Percentiles rank a stretch among this genome's conserved stretches.
Conservation (phyloP, 2,888 invertebrate species). For the Lasius platythorax region DNA sequence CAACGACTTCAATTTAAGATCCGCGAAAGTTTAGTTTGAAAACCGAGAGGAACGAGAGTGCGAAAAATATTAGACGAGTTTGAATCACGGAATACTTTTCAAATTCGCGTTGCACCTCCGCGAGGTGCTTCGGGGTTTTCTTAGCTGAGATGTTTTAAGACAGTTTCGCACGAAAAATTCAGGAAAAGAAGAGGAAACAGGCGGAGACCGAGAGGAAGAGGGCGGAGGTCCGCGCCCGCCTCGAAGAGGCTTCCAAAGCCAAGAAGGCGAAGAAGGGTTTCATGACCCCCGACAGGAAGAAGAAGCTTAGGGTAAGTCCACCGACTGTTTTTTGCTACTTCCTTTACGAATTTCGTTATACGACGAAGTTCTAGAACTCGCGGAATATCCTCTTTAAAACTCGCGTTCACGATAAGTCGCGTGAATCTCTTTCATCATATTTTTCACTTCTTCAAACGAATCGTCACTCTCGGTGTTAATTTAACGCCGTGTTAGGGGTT, state of each 20-base stretch:
- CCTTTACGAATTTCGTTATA: slow-evolving; percentile 9
- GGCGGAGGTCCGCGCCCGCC: slow-evolving; percentile 99
- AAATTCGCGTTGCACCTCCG: slow-evolving; percentile 25
- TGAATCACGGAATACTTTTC: slow-evolving; percentile 30
- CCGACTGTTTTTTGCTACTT: slow-evolving; percentile 27
- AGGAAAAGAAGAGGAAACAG: slow-evolving; percentile 99
- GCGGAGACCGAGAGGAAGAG: slow-evolving; percentile 99
- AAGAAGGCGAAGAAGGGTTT: slow-evolving; percentile 99
- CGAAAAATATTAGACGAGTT: slow-evolving; percentile 39
- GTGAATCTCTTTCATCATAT: slow-evolving; percentile 3
- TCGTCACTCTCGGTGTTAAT: background rate
- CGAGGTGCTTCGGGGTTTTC: slow-evolving; percentile 52
- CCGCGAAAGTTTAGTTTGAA: slow-evolving; percentile 15
- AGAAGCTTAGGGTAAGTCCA: slow-evolving; percentile 97
- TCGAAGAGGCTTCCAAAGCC: slow-evolving; percentile 99
- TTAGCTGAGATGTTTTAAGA: slow-evolving; percentile 72
- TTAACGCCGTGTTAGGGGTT: background rate
- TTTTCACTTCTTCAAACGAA: background rate
- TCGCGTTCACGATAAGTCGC: background rate
- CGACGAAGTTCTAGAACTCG: background rate
- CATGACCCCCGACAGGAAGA: slow-evolving; percentile 99
- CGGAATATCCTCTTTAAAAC: slow-evolving; percentile 33
- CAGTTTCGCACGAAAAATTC: slow-evolving; percentile 79
- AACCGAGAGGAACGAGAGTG: background rate
- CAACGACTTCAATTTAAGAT: background rate